phyloP scores from a whole-genome alignment of 2,113 vertebrate genomes.

The Excalfactoria chinensis region DNA sequence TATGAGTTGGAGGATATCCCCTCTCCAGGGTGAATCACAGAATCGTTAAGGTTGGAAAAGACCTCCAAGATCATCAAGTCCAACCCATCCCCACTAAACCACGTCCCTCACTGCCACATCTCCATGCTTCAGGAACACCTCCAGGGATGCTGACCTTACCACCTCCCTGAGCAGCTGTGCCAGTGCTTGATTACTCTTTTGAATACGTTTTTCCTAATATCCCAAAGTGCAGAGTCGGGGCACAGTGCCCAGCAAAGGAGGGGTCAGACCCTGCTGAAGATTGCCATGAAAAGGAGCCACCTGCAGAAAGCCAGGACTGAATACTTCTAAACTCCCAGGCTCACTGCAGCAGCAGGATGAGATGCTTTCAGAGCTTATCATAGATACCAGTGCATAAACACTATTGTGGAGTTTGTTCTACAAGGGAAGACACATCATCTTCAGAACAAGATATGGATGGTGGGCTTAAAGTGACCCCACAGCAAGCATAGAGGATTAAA shows the following conservation, averaged over 20 bases:
- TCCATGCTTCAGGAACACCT: no score
- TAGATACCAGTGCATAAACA: rapidly evolving
- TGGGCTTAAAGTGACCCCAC: background rate
- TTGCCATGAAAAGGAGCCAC: background rate
- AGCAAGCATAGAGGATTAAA: rapidly evolving
- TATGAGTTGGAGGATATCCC: background rate
- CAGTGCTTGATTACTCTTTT: no score
- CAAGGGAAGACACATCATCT: background rate
- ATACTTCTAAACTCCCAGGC: background rate
- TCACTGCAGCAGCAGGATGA: background rate
- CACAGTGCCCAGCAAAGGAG: background rate
- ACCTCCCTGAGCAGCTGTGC: no score
- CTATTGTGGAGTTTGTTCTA: background rate
- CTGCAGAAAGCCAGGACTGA: background rate
- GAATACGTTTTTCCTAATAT: no score
- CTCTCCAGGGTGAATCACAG: background rate
- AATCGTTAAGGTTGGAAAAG: no score
- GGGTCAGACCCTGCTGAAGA: background rate
- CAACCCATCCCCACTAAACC: no score
- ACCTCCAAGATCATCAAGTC: no score
- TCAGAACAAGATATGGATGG: background rate
- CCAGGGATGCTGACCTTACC: no score
- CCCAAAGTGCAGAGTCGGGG: background rate
- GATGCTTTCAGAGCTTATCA: background rate
- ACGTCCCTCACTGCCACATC: no score